Conservation (phyloP, 2,888 invertebrate genomes). For the Ptilodon capucinus region DNA sequence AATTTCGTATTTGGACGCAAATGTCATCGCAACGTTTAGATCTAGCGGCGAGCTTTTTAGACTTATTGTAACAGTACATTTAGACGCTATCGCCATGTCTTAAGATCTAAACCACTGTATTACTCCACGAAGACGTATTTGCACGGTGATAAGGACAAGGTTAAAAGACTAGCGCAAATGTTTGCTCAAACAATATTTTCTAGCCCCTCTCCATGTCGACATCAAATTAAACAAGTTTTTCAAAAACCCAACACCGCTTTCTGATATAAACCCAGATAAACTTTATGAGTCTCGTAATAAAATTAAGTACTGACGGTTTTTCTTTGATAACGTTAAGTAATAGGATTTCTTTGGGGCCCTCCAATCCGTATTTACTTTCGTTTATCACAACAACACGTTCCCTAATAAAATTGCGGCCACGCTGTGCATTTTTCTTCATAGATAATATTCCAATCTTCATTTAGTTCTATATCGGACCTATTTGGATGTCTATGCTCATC, state of each 20-base stretch:
- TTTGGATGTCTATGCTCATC: neutral
- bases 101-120: conserved; percentile 13
- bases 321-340: conserved; percentile 56
- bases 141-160: conserved; percentile 34
- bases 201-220: conserved; percentile 73
- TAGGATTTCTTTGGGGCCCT: conserved; percentile 36
- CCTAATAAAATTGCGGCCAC: conserved; percentile 16
- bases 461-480: neutral
- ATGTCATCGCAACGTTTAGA: conserved; percentile 22
- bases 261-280: conserved; percentile 62
- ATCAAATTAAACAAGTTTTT: conserved; percentile 73
- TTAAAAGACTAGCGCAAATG: conserved; percentile 55
- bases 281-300: conserved; percentile 54
- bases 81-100: conserved; percentile 13
- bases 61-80: conserved; percentile 8
- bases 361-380: conserved; percentile 40
- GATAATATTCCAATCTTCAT: neutral
- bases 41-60: conserved; percentile 22
- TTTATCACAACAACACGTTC: conserved; percentile 31
- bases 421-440: neutral
- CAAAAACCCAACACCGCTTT: conserved; percentile 5
- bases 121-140: conserved; percentile 22
- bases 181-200: conserved; percentile 76
- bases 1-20: conserved; percentile 24
- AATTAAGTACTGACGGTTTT: conserved; percentile 46